Conservation (phyloP, 2,797 vertebrate genomes). For the Mus minutoides region DNA sequence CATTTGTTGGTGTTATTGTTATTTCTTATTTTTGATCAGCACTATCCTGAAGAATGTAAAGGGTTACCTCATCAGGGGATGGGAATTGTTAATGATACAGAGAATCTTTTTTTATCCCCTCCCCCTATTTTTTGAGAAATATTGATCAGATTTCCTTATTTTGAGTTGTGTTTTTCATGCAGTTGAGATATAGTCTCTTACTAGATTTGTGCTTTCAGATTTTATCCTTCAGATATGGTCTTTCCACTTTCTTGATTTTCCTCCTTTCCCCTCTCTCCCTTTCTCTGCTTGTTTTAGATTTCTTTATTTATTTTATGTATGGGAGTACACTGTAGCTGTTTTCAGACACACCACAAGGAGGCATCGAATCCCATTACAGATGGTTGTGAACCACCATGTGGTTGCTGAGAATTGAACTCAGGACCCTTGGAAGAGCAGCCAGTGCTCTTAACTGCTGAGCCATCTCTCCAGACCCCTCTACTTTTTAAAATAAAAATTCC, state of each 20-base stretch:
- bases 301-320: not conserved
- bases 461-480: not conserved
- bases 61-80: not conserved
- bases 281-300: not conserved
- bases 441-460: not conserved
- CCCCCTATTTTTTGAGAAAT: not conserved
- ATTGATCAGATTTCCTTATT: conserved; percentile 2
- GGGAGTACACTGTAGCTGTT: not conserved
- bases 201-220: not conserved
- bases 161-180: not conserved
- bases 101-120: not conserved
- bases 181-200: not conserved
- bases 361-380: not conserved
- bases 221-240: not conserved
- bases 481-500: not conserved
- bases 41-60: not conserved
- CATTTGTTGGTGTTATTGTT: not conserved
- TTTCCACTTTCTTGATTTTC: not conserved
- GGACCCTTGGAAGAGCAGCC: not conserved
- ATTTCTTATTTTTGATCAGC: not conserved
- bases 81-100: not conserved
- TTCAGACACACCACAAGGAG: not conserved
- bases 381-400: not conserved
- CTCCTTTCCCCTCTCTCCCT: not conserved
- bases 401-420: not conserved